Conservation (phyloP, 2,797 vertebrate species). For the Clarias platycephalus region DNA sequence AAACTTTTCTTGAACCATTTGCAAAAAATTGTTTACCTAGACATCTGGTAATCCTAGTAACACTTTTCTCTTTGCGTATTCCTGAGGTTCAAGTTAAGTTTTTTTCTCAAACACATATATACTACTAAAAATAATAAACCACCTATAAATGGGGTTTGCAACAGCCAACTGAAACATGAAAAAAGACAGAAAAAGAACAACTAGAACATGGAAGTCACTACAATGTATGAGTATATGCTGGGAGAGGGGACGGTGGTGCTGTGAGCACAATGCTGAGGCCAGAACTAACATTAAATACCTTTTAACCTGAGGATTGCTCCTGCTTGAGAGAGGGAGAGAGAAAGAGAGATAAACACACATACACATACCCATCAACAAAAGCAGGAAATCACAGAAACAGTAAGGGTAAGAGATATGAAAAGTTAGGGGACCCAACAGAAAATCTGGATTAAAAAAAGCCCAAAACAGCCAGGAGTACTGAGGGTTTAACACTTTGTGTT, state of each 20-base stretch:
- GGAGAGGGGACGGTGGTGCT: slow-evolving; percentile 65
- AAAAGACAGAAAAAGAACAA: slow-evolving; percentile 53
- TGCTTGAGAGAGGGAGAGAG: slow-evolving; percentile 90
- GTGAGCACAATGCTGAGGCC: slow-evolving; percentile 78
- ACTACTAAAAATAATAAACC: slow-evolving; percentile 19
- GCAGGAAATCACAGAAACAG: slow-evolving; percentile 56
- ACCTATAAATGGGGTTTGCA: slow-evolving; percentile 33
- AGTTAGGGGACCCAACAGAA: not conserved
- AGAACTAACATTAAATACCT: slow-evolving; percentile 89
- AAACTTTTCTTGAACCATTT: slow-evolving; percentile 54
- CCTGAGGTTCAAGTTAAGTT: slow-evolving; percentile 53
- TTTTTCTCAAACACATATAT: slow-evolving; percentile 9
- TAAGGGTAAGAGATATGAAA: not conserved
- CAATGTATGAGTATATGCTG: slow-evolving; percentile 81
- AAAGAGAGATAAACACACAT: slow-evolving; percentile 78
- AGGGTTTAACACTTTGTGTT: not conserved
- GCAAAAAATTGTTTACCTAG: not conserved
- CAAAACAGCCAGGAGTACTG: not conserved
- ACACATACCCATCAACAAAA: slow-evolving; percentile 59
- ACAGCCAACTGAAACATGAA: slow-evolving; percentile 15
- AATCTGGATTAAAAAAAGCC: not conserved
- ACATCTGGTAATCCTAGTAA: not conserved
- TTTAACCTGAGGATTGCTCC: slow-evolving; percentile 98
- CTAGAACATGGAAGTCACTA: slow-evolving; percentile 65
- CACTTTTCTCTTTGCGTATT: not conserved